These are phyloP conservation scores for Chloropsis cyanopogon DNA, from an alignment of 2,113 vertebrate species.

Conservation along the genomic window DNA sequence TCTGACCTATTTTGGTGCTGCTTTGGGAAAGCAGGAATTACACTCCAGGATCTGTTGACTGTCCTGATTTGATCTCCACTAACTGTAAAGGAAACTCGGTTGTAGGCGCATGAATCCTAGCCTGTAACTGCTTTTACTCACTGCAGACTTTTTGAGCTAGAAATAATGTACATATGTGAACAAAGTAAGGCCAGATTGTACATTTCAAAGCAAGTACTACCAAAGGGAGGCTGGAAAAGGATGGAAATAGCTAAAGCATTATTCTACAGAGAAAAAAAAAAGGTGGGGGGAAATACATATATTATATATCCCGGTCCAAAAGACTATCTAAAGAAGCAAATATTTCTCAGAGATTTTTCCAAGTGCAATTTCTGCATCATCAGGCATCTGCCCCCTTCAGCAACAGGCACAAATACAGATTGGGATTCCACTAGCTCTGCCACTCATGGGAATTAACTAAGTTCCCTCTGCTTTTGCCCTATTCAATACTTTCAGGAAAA, in stretches of 20 bases:
- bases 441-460: neutral
- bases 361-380: neutral
- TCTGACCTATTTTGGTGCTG: neutral
- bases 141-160: neutral
- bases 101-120: neutral
- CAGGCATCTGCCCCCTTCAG: neutral
- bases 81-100: neutral
- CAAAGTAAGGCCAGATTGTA: neutral
- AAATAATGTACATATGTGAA: neutral
- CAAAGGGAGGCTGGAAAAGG: neutral
- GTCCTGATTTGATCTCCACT: neutral
- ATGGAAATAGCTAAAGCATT: neutral
- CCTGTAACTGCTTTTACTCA: neutral
- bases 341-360: neutral
- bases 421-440: neutral
- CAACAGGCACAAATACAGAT: neutral
- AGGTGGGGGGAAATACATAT: neutral
- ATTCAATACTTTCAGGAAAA: neutral
- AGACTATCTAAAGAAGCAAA: neutral
- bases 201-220: neutral
- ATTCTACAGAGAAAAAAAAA: neutral
- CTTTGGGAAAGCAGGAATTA: neutral
- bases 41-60: neutral
- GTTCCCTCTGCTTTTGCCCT: neutral
- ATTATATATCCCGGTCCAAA: neutral